phyloP scores from a whole-genome alignment of 1,140 invertebrate species.

The Drosophila prosaltans region DNA sequence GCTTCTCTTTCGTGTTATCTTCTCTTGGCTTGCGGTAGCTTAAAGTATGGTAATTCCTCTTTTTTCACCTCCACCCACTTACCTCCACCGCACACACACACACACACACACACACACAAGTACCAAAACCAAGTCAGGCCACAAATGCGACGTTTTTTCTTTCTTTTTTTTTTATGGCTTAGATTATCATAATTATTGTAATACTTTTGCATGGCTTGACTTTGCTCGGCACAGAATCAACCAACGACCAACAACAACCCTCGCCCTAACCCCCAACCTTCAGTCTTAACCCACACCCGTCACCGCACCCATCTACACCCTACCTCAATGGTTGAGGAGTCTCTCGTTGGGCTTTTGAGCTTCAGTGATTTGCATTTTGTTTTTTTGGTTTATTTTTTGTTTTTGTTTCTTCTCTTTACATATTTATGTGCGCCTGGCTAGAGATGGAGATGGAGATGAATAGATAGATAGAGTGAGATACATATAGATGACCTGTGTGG shows the following conservation, averaged over 20 bases:
- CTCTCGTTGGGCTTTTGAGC: constrained; percentile 69
- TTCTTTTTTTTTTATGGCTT: constrained; percentile 80
- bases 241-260: too few relatives aligned
- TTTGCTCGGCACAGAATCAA: constrained; percentile 45
- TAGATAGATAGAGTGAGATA: constrained; percentile 36
- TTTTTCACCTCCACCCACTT: constrained; percentile 20
- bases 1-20: neutral
- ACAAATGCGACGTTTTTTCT: constrained; percentile 66
- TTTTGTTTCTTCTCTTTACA: constrained; percentile 38
- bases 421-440: constrained; percentile 68
- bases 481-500: constrained; percentile 67
- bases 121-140: constrained; percentile 43
- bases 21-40: constrained; percentile 62
- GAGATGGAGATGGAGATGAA: constrained; percentile 50
- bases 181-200: constrained; percentile 83
- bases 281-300: neutral
- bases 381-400: constrained; percentile 27
- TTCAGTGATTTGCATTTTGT: constrained; percentile 79
- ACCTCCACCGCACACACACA: neutral
- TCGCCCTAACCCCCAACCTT: constrained; percentile 2
- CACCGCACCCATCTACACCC: neutral
- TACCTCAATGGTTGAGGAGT: constrained; percentile 3
- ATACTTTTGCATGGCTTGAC: constrained; percentile 80
- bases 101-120: constrained; percentile 31
- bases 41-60: constrained; percentile 76